Percentiles rank a stretch among this genome's conserved stretches.
phyloP scores from a whole-genome alignment of 2,888 invertebrate species.

The Rhimphoctona megacephalus region DNA sequence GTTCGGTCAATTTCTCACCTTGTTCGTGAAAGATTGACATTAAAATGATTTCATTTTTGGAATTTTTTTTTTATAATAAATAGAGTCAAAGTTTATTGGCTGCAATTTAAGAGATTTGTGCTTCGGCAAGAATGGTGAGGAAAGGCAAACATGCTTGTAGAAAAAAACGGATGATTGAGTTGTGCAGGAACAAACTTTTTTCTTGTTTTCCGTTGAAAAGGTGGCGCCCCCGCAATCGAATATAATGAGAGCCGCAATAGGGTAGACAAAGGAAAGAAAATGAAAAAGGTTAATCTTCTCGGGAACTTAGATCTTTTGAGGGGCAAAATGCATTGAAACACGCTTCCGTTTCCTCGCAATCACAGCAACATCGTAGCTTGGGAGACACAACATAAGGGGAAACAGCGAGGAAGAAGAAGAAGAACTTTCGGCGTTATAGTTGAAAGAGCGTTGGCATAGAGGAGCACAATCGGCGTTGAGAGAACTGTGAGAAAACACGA shows the following conservation, averaged over 20 bases:
- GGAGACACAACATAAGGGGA: background rate
- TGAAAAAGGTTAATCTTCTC: conserved; percentile 39
- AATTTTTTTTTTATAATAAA: background rate
- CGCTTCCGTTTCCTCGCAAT: conserved; percentile 65
- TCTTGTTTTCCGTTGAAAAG: conserved; percentile 15
- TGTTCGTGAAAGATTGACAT: background rate
- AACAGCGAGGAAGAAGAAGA: conserved; percentile 8
- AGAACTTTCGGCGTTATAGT: conserved; percentile 37
- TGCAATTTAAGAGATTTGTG: background rate
- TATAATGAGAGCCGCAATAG: conserved; percentile 34
- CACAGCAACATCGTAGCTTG: conserved; percentile 42
- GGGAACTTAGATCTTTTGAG: conserved; percentile 55
- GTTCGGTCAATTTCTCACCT: background rate
- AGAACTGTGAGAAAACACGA: conserved; percentile 62
- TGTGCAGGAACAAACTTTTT: conserved; percentile 21
- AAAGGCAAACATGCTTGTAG: conserved; percentile 7
- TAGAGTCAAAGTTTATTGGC: background rate
- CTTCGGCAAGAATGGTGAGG: conserved; percentile 1
- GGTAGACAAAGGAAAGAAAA: conserved; percentile 6
- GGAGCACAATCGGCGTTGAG: conserved; percentile 56
- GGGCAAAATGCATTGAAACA: conserved; percentile 55
- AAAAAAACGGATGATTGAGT: conserved; percentile 24
- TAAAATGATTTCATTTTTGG: no score
- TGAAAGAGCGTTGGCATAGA: conserved; percentile 41
- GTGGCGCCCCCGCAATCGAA: conserved; percentile 33